phyloP scores from a whole-genome alignment of 2,797 vertebrate species.

The Phataginus tetradactyla region DNA sequence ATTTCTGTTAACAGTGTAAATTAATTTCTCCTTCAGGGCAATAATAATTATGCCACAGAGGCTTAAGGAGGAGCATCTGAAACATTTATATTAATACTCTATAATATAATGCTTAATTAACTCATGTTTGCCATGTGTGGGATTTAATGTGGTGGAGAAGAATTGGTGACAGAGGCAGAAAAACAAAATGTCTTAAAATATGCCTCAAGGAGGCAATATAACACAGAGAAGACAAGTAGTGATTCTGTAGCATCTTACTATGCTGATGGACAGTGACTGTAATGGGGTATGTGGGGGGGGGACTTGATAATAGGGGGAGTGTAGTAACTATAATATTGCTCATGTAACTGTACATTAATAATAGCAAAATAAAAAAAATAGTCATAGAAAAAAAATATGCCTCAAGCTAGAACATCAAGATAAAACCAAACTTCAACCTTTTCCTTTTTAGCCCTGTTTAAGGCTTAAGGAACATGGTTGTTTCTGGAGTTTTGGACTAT shows the following conservation, averaged over 20 bases:
- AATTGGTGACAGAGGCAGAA: slow-evolving; percentile 64
- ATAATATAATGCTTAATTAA: slow-evolving; percentile 78
- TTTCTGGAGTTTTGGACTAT: background rate
- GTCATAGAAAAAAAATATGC: background rate
- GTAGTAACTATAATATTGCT: too few species aligned
- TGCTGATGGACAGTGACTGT: too few species aligned
- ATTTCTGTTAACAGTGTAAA: slow-evolving; percentile 59
- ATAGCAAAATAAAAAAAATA: too few species aligned
- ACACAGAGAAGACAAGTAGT: too few species aligned
- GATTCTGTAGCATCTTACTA: too few species aligned
- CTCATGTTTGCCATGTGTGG: slow-evolving; percentile 52
- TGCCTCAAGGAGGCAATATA: background rate
- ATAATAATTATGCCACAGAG: slow-evolving; percentile 61
- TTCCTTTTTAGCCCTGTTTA: background rate
- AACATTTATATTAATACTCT: slow-evolving; percentile 72
- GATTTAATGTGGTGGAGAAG: slow-evolving; percentile 68
- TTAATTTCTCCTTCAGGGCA: slow-evolving; percentile 67
- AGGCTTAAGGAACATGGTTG: background rate
- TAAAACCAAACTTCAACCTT: slow-evolving; percentile 30
- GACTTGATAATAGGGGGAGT: too few species aligned
- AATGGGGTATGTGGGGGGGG: too few species aligned
- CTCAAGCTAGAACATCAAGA: slow-evolving; percentile 35
- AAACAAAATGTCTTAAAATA: slow-evolving; percentile 57
- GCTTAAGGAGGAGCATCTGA: slow-evolving; percentile 45
- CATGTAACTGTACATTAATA: too few species aligned